phyloP scores from a whole-genome alignment of 2,797 vertebrate species.

The Erethizon dorsatum region DNA sequence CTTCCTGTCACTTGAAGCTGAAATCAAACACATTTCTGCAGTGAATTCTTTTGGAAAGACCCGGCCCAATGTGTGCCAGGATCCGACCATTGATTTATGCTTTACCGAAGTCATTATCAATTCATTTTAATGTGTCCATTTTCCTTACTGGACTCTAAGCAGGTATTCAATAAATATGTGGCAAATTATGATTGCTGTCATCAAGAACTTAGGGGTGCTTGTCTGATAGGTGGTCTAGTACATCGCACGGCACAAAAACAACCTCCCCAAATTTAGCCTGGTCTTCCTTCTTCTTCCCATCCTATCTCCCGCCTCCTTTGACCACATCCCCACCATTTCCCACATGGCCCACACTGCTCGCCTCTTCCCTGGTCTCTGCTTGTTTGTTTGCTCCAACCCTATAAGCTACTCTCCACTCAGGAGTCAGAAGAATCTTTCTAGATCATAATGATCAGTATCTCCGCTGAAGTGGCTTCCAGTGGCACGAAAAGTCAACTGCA shows the following conservation, averaged over 20 bases:
- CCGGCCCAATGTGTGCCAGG: not conserved
- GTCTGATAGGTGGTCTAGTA: not conserved
- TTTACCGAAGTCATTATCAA: not conserved
- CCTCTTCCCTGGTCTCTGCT: not conserved
- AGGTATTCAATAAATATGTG: not conserved
- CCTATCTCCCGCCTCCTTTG: not conserved
- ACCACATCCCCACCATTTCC: not conserved
- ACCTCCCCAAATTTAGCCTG: not conserved
- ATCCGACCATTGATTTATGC: not conserved
- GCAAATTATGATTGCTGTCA: not conserved
- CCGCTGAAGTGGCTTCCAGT: not conserved
- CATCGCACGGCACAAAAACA: not conserved
- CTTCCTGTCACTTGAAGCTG: not conserved
- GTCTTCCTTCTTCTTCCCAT: not conserved
- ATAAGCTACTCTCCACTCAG: not conserved
- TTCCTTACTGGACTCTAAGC: not conserved
- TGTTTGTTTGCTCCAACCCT: not conserved
- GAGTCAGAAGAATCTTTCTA: not conserved
- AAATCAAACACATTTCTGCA: not conserved
- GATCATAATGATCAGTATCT: not conserved
- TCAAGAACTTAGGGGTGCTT: not conserved
- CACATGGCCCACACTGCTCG: not conserved
- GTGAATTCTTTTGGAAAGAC: not conserved
- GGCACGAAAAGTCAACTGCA: not conserved
- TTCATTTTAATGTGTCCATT: not conserved